Conservation (phyloP, 2,113 vertebrate genomes). For the Dolichallabes microphthalmus region DNA sequence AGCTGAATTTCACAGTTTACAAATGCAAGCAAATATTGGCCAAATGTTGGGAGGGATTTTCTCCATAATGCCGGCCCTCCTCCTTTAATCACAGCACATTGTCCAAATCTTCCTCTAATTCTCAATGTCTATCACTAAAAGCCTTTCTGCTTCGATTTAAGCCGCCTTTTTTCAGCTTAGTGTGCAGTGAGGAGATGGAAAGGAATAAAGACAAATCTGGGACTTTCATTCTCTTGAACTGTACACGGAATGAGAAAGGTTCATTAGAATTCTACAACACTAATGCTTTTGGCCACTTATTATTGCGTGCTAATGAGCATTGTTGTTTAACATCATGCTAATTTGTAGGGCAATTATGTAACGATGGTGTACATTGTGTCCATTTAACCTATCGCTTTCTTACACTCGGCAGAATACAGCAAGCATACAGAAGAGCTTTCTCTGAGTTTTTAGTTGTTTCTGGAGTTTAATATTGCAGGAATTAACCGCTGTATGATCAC, state of each 20-base stretch:
- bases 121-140: constrained; percentile 64
- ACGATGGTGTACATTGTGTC: background rate
- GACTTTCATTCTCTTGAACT: constrained; percentile 11
- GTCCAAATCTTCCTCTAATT: constrained; percentile 74
- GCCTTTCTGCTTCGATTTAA: constrained; percentile 43
- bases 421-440: background rate
- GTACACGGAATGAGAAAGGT: constrained; percentile 7
- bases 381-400: constrained; percentile 14
- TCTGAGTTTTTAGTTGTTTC: background rate
- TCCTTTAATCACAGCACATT: constrained; percentile 72
- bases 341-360: constrained; percentile 37
- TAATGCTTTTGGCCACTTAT: constrained; percentile 28
- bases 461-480: background rate
- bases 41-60: constrained; percentile 69
- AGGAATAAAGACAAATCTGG: constrained; percentile 27
- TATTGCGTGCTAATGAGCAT: constrained; percentile 32
- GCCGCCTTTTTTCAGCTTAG: constrained; percentile 20
- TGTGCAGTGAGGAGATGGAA: constrained; percentile 8
- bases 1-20: constrained; percentile 63
- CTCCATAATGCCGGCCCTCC: constrained; percentile 71
- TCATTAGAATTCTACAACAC: constrained; percentile 30
- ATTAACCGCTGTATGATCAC: constrained; percentile 14
- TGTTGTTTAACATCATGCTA: constrained; percentile 19
- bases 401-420: background rate
- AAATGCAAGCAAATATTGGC: constrained; percentile 70